Evolutionary conservation across 2,113 vertebrate genomes (phyloP), one percentile per base, ranked within the genome.

Genomic region (Rhinogobius similis): DNA sequence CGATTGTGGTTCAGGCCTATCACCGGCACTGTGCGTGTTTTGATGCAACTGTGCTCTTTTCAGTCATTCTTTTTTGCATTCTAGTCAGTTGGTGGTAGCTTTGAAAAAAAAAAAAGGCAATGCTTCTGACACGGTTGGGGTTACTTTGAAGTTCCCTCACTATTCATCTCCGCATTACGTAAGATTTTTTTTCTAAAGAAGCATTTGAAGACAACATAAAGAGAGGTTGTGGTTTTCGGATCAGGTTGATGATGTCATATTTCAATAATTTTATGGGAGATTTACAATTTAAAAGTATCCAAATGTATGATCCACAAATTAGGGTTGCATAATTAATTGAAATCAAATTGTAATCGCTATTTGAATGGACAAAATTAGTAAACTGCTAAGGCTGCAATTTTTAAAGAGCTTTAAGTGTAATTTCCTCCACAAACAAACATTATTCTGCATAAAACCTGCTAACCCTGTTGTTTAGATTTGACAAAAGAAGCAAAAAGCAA

Each of bases 161-260:
- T 32, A 20, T 78, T 86, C 62, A 56, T 68, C 65, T 66, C 55
- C 46, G 43, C 16, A 67, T 86, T 87, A 67, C 73, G 38, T 85
- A 82, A 81, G 56, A 16, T 36, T 53, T 26, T 74, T 36, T 53
- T 26, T 74, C 56, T 66, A 68, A 79, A 84, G 80, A 69, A 65
- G 70, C 70, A 67, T 13, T 18, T 73, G 71, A 56, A 71, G 65
- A 77, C 20, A 70, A 76, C 59, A 61, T 64, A 67, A 72, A 68
- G 64, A 50, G 50, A 36, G 1, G 20, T 32, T 72, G 58, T 32
- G 61, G 65, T 32, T 2, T 36, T 36, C 9, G 32, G 32, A 36
- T n/a, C n/a, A n/a, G n/a, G n/a, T 66, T 10, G 61, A 26, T n/a
- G 38, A 36, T 77, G 61, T n/a, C n/a, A n/a, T n/a, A 36, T 36